A percentile compares a stretch with the other conserved stretches of the same genome.
Evolutionary conservation across 2,797 vertebrate genomes (phyloP).

Genomic region (Tympanoctomys barrerae): DNA sequence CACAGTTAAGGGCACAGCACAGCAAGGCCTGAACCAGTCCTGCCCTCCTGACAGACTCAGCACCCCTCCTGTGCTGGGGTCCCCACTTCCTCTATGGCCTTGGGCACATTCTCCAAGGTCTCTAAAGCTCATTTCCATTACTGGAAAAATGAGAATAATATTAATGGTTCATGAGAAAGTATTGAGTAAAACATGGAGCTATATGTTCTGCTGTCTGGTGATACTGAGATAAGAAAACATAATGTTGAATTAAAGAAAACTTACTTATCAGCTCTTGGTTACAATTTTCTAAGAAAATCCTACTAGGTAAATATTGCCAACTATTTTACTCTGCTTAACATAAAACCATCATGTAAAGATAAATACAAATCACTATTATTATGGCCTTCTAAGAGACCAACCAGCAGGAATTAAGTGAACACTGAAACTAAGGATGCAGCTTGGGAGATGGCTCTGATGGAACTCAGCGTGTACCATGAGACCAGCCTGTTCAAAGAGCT

Average conservation of each 20-base stretch:
- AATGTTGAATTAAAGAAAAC: neutral
- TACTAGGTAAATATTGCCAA: neutral
- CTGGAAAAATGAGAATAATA: slow-evolving; percentile 19
- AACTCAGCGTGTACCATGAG: neutral
- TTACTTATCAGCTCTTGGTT: neutral
- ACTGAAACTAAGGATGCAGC: neutral
- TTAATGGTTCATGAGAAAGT: neutral
- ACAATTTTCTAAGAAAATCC: slow-evolving; percentile 44
- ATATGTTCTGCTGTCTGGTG: neutral
- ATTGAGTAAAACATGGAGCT: neutral
- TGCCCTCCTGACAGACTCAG: neutral
- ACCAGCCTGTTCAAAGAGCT: slow-evolving; percentile 11
- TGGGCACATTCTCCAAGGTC: neutral
- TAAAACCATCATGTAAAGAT: slow-evolving; percentile 4
- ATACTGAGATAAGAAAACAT: neutral
- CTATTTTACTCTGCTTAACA: slow-evolving; percentile 39
- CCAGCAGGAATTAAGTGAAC: neutral
- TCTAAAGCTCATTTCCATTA: slow-evolving; percentile 9
- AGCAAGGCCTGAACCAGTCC: neutral
- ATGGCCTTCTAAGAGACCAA: neutral
- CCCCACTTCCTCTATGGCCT: neutral
- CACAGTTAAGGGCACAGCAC: neutral
- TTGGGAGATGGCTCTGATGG: neutral
- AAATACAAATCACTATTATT: neutral
- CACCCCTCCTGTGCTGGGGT: neutral